These are phyloP conservation scores for Numenius arquata DNA, from an alignment of 2,113 vertebrate species.

Conservation along the genomic window DNA sequence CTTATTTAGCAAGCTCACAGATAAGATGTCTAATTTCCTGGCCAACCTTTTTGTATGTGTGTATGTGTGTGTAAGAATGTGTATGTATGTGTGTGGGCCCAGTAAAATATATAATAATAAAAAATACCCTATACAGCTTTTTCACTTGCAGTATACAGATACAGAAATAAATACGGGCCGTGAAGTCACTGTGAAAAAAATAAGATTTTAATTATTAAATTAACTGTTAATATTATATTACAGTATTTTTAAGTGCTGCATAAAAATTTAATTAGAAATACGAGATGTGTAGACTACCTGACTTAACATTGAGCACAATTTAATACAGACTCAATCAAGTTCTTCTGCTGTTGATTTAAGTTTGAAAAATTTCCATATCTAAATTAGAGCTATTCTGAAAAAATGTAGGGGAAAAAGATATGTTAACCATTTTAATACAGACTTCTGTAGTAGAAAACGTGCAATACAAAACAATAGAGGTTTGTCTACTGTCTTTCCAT, in stretches of 20 bases:
- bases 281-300: not conserved
- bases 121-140: not conserved
- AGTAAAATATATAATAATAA: conserved; percentile 50
- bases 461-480: not conserved
- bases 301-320: not conserved
- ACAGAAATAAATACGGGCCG: not conserved
- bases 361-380: conserved; percentile 18
- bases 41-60: conserved; percentile 43
- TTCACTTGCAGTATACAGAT: not conserved
- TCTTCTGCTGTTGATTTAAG: not conserved
- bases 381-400: conserved; percentile 11
- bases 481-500: not conserved
- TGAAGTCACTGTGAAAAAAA: not conserved
- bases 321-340: not conserved
- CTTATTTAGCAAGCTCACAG: conserved; percentile 75
- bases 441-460: not conserved
- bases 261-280: conserved; percentile 40
- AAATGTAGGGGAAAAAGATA: not conserved
- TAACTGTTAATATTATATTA: conserved; percentile 24
- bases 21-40: conserved; percentile 87
- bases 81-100: conserved; percentile 7
- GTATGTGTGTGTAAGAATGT: not conserved
- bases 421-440: not conserved
- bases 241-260: conserved; percentile 12
- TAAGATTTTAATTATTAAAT: conserved; percentile 42